Conservation (phyloP, 2,113 vertebrate genomes). For the rabbit (Oryctolagus cuniculus) region DNA sequence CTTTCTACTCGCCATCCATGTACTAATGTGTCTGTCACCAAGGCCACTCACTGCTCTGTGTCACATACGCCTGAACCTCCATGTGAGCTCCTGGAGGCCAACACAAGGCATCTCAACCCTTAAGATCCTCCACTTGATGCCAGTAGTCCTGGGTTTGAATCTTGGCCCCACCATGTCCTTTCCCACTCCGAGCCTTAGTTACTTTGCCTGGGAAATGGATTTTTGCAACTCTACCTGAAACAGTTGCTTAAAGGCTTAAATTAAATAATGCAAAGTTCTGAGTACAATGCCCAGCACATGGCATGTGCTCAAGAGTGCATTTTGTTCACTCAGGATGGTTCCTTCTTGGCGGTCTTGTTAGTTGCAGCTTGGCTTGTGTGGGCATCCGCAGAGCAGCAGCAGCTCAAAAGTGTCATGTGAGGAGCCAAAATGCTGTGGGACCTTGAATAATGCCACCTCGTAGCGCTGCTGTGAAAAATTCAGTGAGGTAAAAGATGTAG, state of each 20-base stretch:
- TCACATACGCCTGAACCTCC: background rate
- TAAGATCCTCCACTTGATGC: background rate
- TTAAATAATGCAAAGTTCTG: fast-evolving
- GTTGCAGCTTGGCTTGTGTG: background rate
- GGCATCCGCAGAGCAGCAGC: background rate
- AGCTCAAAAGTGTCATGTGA: background rate
- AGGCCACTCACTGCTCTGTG: background rate
- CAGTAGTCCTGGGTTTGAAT: background rate
- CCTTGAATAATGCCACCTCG: background rate
- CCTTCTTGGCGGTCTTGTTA: background rate
- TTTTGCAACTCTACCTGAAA: background rate
- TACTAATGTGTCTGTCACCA: background rate
- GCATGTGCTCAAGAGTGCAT: fast-evolving
- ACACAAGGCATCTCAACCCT: background rate
- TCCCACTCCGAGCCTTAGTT: background rate
- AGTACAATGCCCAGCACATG: no score
- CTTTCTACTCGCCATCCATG: fast-evolving
- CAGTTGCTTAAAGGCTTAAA: background rate
- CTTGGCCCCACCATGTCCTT: background rate
- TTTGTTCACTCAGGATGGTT: background rate
- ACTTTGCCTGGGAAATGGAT: background rate
- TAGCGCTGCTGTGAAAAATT: background rate
- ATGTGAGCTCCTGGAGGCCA: background rate
- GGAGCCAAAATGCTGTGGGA: background rate
- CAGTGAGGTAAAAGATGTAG: background rate